phyloP scores from a whole-genome alignment of 2,113 vertebrate genomes.

The Dinomys branickii region DNA sequence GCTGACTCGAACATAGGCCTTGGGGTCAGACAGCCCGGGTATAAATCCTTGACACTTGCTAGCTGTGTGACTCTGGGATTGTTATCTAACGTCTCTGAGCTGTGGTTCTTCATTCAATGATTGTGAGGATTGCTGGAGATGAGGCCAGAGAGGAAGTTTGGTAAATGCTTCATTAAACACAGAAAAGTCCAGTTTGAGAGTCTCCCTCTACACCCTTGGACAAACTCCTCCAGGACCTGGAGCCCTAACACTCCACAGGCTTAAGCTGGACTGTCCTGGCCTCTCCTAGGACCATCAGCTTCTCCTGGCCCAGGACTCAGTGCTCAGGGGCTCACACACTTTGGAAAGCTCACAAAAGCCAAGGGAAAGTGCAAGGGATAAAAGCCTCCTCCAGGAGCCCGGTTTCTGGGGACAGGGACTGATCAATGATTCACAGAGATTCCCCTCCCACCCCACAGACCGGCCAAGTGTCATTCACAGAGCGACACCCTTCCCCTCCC shows the following conservation, averaged over 20 bases:
- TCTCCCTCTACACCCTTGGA: background rate
- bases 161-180: background rate
- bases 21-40: background rate
- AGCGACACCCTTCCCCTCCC: background rate
- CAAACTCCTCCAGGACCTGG: fast-evolving
- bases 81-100: background rate
- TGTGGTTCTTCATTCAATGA: background rate
- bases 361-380: background rate
- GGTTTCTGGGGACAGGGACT: background rate
- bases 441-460: background rate
- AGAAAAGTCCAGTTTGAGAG: background rate
- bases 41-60: too few species aligned
- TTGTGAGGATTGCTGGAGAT: background rate
- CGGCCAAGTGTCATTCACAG: fast-evolving
- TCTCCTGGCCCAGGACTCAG: too few species aligned
- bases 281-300: background rate
- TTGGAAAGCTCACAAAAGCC: background rate
- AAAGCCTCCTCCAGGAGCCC: background rate
- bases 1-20: background rate
- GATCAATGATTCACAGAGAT: background rate
- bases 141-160: background rate
- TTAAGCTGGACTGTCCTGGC: fast-evolving
- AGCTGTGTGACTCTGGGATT: background rate
- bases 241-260: too few species aligned
- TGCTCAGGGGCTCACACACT: fast-evolving